These are phyloP conservation scores for Trachops cirrhosus DNA, from an alignment of 2,797 vertebrate genomes.

Conservation along the genomic window DNA sequence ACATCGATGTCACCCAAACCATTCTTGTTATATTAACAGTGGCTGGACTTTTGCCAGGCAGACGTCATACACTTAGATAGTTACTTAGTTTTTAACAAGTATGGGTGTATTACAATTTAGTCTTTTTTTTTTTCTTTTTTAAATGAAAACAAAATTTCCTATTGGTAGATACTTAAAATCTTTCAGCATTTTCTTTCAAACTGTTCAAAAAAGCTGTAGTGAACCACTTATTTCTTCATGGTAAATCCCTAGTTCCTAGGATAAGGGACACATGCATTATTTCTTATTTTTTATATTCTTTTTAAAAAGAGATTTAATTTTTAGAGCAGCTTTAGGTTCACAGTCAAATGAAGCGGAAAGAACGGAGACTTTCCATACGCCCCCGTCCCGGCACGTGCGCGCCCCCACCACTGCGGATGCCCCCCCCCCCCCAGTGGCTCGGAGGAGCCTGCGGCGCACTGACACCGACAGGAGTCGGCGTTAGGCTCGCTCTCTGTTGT, in stretches of 20 bases:
- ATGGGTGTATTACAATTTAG: neutral
- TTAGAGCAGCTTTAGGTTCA: neutral
- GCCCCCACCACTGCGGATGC: fast-evolving
- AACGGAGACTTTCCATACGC: neutral
- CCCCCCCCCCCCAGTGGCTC: neutral
- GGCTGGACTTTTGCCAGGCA: too few relatives aligned
- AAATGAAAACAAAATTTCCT: neutral
- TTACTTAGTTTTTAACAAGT: neutral
- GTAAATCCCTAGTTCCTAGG: neutral
- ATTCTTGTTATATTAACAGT: neutral
- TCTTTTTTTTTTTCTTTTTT: neutral
- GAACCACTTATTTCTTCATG: neutral
- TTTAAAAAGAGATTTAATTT: neutral
- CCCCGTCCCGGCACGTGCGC: neutral
- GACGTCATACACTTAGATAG: neutral
- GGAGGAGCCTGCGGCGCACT: fast-evolving
- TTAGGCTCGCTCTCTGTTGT: neutral
- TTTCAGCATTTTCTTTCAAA: neutral
- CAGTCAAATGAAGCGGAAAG: neutral
- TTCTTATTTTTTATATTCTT: neutral
- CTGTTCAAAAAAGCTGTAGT: neutral
- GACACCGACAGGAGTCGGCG: fast-evolving
- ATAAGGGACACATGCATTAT: neutral
- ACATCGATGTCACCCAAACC: neutral
- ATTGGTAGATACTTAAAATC: neutral